Conservation (phyloP, 1,140 invertebrate species). For the Delia radicum region DNA sequence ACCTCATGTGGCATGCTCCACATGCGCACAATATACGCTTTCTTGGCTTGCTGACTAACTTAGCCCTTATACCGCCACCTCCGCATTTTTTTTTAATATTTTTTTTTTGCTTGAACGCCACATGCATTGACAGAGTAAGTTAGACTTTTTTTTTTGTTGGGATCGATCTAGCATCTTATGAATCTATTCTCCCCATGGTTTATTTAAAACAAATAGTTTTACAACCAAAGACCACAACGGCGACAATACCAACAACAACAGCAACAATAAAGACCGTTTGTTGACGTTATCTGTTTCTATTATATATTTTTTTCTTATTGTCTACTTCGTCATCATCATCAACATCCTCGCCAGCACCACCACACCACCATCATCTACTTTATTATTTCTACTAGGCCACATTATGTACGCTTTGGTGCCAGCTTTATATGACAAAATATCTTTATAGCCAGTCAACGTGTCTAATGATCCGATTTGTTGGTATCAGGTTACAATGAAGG, state of each 20-base stretch:
- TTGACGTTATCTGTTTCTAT: constrained; percentile 4
- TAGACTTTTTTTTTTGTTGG: background rate
- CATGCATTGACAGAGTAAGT: constrained; percentile 8
- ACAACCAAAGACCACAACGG: constrained; percentile 14
- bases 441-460: constrained; percentile 22
- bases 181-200: background rate
- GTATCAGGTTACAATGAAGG: constrained; percentile 17
- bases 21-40: constrained; percentile 1
- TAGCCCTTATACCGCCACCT: constrained; percentile 13
- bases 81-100: background rate
- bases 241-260: background rate
- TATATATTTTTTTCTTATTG: background rate
- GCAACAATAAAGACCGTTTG: background rate
- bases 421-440: constrained; percentile 11
- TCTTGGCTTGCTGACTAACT: background rate
- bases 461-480: constrained; percentile 23
- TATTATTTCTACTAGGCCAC: background rate
- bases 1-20: constrained; percentile 10
- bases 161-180: background rate
- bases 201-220: constrained; percentile 20
- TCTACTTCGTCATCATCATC: constrained; percentile 3
- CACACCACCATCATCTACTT: background rate
- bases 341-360: background rate
- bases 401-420: background rate
- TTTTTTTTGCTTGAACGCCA: background rate